Evolutionary conservation across 1,140 invertebrate species (phyloP).

Genomic region (Choristoneura fumiferana): DNA sequence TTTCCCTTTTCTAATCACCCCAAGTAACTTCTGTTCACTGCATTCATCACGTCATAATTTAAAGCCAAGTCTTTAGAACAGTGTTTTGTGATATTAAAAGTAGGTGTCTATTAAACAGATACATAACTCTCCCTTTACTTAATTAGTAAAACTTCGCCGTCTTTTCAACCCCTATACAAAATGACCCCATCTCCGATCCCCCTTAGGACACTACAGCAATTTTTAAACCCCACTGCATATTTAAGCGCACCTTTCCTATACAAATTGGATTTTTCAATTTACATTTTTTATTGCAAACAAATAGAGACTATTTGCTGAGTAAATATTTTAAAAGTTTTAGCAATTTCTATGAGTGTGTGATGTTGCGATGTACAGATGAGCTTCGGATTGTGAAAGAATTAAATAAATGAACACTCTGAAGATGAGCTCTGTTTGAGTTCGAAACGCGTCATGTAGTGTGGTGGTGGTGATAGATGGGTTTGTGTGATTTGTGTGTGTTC

Average conservation of each 20-base stretch:
- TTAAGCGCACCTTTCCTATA: constrained; percentile 35
- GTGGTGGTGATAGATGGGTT: too few species aligned
- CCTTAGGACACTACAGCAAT: constrained; percentile 31
- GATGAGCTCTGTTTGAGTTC: too few species aligned
- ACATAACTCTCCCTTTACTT: constrained; percentile 9
- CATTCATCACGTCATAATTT: constrained; percentile 9
- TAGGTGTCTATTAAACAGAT: constrained; percentile 14
- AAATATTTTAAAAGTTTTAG: too few species aligned
- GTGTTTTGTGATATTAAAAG: background rate
- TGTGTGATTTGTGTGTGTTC: too few species aligned
- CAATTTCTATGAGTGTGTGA: too few species aligned
- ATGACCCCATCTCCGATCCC: constrained; percentile 11
- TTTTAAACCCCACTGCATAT: constrained; percentile 43
- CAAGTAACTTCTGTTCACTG: background rate
- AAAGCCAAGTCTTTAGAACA: background rate
- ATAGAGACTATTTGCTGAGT: constrained; percentile 17
- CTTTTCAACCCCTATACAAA: background rate
- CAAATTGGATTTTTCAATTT: constrained; percentile 45
- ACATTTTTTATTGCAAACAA: constrained; percentile 43
- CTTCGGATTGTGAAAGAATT: too few species aligned
- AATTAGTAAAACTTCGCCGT: constrained; percentile 8
- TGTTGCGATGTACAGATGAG: too few species aligned
- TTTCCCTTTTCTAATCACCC: too few species aligned
- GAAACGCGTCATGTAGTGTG: too few species aligned
- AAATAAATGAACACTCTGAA: too few species aligned